Conservation (phyloP, 2,797 vertebrate species). For the Hypotaenidia philippensis region DNA sequence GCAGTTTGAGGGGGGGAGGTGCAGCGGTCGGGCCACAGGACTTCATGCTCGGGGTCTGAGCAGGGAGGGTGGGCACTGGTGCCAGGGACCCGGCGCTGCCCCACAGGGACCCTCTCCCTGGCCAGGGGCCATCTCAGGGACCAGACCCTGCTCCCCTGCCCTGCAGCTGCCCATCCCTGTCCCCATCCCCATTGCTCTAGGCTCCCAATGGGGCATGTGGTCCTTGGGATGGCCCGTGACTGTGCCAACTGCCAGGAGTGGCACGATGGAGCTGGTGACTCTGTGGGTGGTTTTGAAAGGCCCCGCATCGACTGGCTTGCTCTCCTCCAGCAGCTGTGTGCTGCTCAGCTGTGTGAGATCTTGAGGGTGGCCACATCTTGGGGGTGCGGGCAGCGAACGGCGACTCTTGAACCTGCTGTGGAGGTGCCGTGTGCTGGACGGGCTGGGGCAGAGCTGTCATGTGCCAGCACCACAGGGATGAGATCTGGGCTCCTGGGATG, state of each 20-base stretch:
- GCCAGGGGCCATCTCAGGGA: neutral
- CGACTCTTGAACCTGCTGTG: fast-evolving
- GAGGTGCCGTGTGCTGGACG: fast-evolving
- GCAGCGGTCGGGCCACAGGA: fast-evolving
- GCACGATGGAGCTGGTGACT: neutral
- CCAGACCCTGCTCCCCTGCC: fast-evolving
- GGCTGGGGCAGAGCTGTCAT: neutral
- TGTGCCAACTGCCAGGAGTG: neutral
- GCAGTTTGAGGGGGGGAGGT: fast-evolving
- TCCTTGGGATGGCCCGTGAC: neutral
- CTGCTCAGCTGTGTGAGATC: fast-evolving
- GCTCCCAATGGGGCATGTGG: fast-evolving
- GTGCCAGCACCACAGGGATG: fast-evolving
- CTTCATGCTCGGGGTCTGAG: neutral
- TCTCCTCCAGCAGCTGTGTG: fast-evolving
- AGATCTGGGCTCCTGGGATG: neutral
- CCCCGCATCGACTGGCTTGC: fast-evolving
- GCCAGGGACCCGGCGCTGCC: neutral
- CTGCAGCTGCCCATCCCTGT: neutral
- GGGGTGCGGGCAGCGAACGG: neutral
- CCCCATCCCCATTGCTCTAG: neutral
- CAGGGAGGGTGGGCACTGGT: neutral
- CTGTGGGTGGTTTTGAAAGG: fast-evolving
- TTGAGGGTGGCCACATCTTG: fast-evolving
- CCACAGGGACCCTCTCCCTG: neutral